These are phyloP conservation scores for Hyperoplus immaculatus DNA, from an alignment of 2,797 vertebrate species.

Conservation along the genomic window DNA sequence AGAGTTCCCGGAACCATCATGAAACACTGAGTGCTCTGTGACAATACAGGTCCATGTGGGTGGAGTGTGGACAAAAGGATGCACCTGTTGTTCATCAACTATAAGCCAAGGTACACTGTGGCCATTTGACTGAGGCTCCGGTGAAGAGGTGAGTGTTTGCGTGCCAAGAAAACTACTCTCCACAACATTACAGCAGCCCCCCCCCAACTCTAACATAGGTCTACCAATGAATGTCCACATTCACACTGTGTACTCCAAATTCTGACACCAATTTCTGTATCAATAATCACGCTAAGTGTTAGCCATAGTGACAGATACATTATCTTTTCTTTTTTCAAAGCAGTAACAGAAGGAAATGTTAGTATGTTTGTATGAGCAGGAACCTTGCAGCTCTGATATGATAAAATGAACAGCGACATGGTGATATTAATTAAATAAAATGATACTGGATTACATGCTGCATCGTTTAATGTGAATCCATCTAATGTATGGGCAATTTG, in stretches of 20 bases:
- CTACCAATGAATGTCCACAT: neutral
- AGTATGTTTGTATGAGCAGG: too few species aligned
- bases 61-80: conserved; percentile 1
- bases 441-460: too few species aligned
- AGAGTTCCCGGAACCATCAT: conserved; percentile 1
- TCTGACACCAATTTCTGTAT: neutral
- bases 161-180: conserved; percentile 24
- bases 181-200: neutral
- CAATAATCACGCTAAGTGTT: too few species aligned
- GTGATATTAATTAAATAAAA: too few species aligned
- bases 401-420: too few species aligned
- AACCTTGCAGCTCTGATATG: too few species aligned
- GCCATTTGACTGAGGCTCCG: conserved; percentile 11
- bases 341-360: too few species aligned
- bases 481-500: too few species aligned
- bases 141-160: conserved; percentile 16
- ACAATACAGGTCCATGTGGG: neutral
- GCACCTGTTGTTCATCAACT: conserved; percentile 36
- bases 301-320: too few species aligned
- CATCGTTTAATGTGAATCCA: too few species aligned
- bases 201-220: neutral
- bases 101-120: conserved; percentile 19
- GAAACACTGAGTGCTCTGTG: conserved; percentile 21
- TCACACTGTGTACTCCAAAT: neutral
- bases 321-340: too few species aligned